Evolutionary conservation across 1,140 invertebrate genomes (phyloP), one percentile per base, ranked within the genome.

Genomic region (Eciton burchellii): DNA sequence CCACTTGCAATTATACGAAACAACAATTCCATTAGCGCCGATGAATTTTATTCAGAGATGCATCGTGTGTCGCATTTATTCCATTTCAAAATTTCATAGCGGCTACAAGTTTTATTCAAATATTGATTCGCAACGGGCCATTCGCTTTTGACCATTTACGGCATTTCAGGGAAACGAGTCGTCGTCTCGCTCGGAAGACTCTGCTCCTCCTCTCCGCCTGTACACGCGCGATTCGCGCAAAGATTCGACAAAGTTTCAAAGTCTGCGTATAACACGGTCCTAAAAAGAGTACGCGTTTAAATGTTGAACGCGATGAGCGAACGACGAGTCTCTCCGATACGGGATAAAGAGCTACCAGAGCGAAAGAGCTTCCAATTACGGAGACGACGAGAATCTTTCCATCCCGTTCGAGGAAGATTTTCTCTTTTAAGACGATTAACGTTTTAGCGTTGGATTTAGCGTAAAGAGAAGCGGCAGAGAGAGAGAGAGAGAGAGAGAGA

Each of bases 1-100:
- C 19, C 63, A 57, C 63, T 74, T 74, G 43, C 72, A 74, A 68
- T 79, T 70, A 79, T 57, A 79, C 19, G 35, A 56, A 79, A 68
- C 49, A 70, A 79, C 52, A 70, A 68, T 79, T 79, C 41, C 49
- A 79, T 70, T 68, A 70, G 24, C 41, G 49, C 26, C 56, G 41
- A 70, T 79, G n/a, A 70, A 47, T 70, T 79, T 79, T 79, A 54
- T n/a, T n/a, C 49, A n/a, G 45, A 3, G 52, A 76, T 2, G 9
- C 24, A 8, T 43, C 0, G 16, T 54, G 54, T 12, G 12, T n/a
- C 52, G n/a, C n/a, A 54, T 77, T 77, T 54, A 66, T 66, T 77
- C 68, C 52, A 24, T 66, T 54, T n/a, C n/a, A 16, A 68, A 77
- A 43, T 43, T 68, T 43, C 14, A 56, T 54, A 35, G 16, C 41